Percentiles rank a stretch among this genome's conserved stretches.
phyloP scores from a whole-genome alignment of 2,888 invertebrate species.

The Leucoptera coffeella region DNA sequence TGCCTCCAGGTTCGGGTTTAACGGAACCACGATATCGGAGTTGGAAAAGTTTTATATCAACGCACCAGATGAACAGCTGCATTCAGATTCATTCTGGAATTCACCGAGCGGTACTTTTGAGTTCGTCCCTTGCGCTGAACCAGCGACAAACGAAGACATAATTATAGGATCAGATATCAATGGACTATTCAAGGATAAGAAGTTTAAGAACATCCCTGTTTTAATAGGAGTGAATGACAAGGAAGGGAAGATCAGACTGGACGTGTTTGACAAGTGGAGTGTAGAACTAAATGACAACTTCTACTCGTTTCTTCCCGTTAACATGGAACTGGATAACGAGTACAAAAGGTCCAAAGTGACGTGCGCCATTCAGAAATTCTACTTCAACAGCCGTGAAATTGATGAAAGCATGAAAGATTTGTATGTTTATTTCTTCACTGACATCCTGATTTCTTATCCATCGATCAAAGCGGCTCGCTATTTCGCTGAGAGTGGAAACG shows the following conservation, averaged over 20 bases:
- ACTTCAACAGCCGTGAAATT: neutral
- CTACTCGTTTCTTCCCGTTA: conserved; percentile 5
- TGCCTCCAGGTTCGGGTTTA: conserved; percentile 12
- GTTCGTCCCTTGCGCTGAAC: conserved; percentile 4
- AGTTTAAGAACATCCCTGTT: conserved; percentile 5
- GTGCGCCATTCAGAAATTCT: conserved; percentile 1
- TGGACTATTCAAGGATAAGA: conserved; percentile 3
- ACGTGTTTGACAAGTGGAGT: conserved; percentile 4
- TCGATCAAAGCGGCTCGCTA: neutral
- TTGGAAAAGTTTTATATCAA: conserved; percentile 18
- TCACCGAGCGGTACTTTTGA: conserved; percentile 4
- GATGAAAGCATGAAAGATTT: neutral
- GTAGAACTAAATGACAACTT: conserved; percentile 6
- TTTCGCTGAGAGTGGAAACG: no score
- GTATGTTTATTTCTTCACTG: conserved; percentile 2
- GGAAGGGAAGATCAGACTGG: conserved; percentile 5
- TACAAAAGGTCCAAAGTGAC: conserved; percentile 3
- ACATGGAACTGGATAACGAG: conserved; percentile 3
- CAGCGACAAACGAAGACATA: neutral
- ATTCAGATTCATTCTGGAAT: conserved; percentile 4
- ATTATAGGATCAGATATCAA: conserved; percentile 3
- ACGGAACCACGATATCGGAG: conserved; percentile 12
- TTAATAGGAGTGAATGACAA: conserved; percentile 4
- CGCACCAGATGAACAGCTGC: conserved; percentile 11
- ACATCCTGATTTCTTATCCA: neutral